Conservation (phyloP, 1,140 invertebrate species). For the Philopotamus ludificatus region DNA sequence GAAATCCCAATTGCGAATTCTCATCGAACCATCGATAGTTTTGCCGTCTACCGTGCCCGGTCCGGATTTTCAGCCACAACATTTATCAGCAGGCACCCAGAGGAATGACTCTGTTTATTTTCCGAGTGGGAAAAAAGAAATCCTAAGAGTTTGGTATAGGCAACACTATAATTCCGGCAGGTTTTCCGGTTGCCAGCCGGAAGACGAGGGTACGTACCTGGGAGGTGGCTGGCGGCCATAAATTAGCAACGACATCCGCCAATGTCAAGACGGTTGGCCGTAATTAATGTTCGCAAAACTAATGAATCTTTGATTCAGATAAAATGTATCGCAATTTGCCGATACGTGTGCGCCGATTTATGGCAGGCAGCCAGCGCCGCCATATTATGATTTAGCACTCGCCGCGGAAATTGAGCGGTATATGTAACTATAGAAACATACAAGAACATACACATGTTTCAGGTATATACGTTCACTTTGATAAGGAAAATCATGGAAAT, state of each 20-base stretch:
- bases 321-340: constrained; percentile 11
- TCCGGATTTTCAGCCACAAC: too few species aligned
- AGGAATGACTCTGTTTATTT: neutral
- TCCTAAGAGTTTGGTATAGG: neutral
- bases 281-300: constrained; percentile 24
- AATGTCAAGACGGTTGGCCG: constrained; percentile 18
- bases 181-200: constrained; percentile 10
- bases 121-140: constrained; percentile 10
- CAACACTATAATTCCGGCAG: neutral
- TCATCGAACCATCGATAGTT: too few species aligned
- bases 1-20: too few species aligned
- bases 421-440: too few species aligned
- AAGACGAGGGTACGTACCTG: constrained; percentile 17
- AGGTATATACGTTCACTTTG: too few species aligned
- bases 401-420: neutral
- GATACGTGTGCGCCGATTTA: neutral
- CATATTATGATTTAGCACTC: neutral
- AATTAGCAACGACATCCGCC: constrained; percentile 19
- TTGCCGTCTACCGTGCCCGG: too few species aligned
- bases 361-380: neutral
- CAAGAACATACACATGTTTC: too few species aligned
- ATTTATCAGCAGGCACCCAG: too few species aligned
- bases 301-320: constrained; percentile 27
- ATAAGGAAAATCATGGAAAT: too few species aligned
- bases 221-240: constrained; percentile 1